Conservation (phyloP, 2,888 invertebrate genomes). For the Mythimna lalbum region DNA sequence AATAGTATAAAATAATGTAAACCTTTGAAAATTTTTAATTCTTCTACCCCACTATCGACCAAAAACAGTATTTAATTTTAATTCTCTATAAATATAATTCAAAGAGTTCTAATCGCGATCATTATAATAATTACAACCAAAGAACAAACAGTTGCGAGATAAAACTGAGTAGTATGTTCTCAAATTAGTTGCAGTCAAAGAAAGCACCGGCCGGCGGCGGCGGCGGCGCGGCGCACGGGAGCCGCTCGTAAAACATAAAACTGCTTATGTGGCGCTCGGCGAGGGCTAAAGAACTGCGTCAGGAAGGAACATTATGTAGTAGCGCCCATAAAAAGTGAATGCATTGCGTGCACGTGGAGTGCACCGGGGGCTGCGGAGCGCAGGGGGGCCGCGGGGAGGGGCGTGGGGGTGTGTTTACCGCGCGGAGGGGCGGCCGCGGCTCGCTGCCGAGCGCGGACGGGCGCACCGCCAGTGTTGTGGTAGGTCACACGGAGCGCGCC, state of each 20-base stretch:
- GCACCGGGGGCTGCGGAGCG: constrained; percentile 73
- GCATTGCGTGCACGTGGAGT: constrained; percentile 89
- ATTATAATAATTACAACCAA: constrained; percentile 54
- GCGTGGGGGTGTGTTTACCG: constrained; percentile 88
- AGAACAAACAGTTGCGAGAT: constrained; percentile 62
- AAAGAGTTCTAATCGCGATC: constrained; percentile 20
- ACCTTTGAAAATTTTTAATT: not conserved
- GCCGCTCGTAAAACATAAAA: constrained; percentile 88
- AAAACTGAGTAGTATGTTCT: constrained; percentile 71
- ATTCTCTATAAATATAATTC: constrained; percentile 23
- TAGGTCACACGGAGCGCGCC: constrained; percentile 90
- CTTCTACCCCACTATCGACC: not conserved
- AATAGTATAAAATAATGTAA: not conserved
- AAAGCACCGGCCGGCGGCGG: constrained; percentile 82
- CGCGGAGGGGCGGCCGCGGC: constrained; percentile 84
- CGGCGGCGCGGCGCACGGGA: constrained; percentile 82
- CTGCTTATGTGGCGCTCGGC: constrained; percentile 88
- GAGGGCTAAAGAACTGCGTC: constrained; percentile 85
- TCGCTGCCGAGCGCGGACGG: constrained; percentile 66
- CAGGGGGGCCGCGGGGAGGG: constrained; percentile 72
- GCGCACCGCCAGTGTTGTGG: constrained; percentile 91
- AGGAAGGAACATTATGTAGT: constrained; percentile 89
- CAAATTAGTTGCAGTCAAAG: constrained; percentile 82
- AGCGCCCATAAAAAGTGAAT: constrained; percentile 89
- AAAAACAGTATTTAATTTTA: constrained; percentile 4